These are phyloP conservation scores for Matsumurasca onukii DNA, from an alignment of 1,140 invertebrate species.

Conservation along the genomic window DNA sequence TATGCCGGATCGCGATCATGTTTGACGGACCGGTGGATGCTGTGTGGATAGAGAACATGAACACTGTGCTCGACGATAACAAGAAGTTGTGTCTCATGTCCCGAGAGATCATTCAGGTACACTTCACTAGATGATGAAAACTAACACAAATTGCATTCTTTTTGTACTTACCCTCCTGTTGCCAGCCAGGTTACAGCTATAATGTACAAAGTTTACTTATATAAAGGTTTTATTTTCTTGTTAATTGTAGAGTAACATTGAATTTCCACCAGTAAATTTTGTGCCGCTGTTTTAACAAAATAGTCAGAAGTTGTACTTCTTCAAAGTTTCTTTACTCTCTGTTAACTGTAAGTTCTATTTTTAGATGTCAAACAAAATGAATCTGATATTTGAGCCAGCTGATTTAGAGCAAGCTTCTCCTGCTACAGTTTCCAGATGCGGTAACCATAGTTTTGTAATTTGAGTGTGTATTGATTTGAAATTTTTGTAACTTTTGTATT, in stretches of 20 bases:
- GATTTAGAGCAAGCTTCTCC: constrained; percentile 93
- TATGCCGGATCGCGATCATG: constrained; percentile 88
- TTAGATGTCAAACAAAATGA: constrained; percentile 82
- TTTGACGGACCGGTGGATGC: constrained; percentile 96
- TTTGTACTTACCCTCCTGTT: too few species aligned
- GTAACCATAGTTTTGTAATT: constrained; percentile 52
- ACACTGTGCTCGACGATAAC: constrained; percentile 94
- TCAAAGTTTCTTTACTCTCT: too few species aligned
- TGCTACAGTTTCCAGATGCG: constrained; percentile 89
- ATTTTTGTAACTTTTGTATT: neutral
- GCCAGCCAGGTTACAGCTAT: too few species aligned
- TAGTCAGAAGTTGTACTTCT: too few species aligned
- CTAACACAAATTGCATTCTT: too few species aligned
- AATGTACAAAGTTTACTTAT: too few species aligned
- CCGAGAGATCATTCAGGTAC: constrained; percentile 95
- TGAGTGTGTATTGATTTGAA: neutral
- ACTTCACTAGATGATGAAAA: too few species aligned
- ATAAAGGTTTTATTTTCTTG: too few species aligned
- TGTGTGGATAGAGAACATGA: constrained; percentile 97
- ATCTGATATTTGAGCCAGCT: constrained; percentile 91
- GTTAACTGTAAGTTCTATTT: too few species aligned
- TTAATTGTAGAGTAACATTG: too few species aligned
- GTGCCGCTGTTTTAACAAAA: too few species aligned
- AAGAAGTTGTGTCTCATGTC: constrained; percentile 92
- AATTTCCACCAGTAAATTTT: too few species aligned